Conservation (phyloP, 2,113 vertebrate genomes). For the Centrocercus urophasianus region DNA sequence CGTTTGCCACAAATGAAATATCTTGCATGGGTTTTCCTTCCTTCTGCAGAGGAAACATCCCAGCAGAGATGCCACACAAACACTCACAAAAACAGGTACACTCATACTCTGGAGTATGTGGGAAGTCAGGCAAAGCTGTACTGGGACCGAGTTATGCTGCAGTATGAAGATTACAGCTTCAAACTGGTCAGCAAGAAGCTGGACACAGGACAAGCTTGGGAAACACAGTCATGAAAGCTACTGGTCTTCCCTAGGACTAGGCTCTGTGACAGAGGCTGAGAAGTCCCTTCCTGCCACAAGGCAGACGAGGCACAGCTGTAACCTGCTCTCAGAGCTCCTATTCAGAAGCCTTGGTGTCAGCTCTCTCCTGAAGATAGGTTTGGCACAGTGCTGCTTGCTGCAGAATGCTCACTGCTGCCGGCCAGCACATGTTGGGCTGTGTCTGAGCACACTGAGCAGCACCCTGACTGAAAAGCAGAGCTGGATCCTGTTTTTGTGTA, state of each 20-base stretch:
- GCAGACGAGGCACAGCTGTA: background rate
- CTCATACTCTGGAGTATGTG: background rate
- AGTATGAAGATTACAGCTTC: slow-evolving; percentile 43
- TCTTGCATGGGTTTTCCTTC: slow-evolving; percentile 2
- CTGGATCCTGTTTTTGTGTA: background rate
- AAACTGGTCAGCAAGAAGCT: background rate
- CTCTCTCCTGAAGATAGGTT: background rate
- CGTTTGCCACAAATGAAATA: slow-evolving; percentile 33
- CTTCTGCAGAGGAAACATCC: slow-evolving; percentile 19
- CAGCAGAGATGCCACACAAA: background rate
- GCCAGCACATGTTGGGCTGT: background rate
- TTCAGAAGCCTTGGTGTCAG: background rate
- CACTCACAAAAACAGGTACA: background rate
- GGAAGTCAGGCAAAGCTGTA: background rate
- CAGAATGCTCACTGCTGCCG: rapidly evolving
- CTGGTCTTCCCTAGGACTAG: background rate
- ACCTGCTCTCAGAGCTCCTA: background rate
- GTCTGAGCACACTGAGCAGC: background rate
- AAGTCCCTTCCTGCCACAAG: background rate
- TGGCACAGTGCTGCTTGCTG: background rate
- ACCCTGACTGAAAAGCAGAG: background rate
- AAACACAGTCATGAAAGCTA: background rate
- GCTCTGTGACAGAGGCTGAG: background rate
- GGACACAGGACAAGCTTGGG: rapidly evolving
- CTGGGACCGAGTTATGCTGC: background rate